Percentiles rank a stretch among this genome's conserved stretches.
These are phyloP conservation scores for Lutjanus campechanus DNA, from an alignment of 2,797 vertebrate genomes.

Conservation along the genomic window DNA sequence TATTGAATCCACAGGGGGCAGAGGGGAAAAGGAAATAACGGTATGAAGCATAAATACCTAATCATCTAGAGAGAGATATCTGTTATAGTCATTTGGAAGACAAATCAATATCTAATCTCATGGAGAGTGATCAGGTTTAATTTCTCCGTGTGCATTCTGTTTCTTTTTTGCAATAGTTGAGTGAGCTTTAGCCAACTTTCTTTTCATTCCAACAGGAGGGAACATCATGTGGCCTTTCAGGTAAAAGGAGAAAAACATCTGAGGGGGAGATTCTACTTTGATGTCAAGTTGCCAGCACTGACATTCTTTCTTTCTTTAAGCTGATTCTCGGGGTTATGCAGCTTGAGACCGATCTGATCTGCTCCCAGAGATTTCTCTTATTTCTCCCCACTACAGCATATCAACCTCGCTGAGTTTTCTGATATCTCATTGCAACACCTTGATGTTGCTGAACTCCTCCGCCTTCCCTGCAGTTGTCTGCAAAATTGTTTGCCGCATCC, in stretches of 20 bases:
- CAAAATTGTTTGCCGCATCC: conserved; percentile 52
- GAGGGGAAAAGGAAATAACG: conserved; percentile 28
- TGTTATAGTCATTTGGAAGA: conserved; percentile 55
- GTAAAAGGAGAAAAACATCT: conserved; percentile 65
- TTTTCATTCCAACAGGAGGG: conserved; percentile 43
- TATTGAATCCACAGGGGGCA: conserved; percentile 5
- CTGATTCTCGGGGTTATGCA: conserved; percentile 71
- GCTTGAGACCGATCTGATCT: conserved; percentile 68
- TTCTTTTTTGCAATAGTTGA: conserved; percentile 36
- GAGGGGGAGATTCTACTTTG: conserved; percentile 67
- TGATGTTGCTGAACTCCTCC: conserved; percentile 65
- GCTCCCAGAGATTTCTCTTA: conserved; percentile 61
- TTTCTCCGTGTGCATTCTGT: conserved; percentile 44
- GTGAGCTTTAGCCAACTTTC: conserved; percentile 28
- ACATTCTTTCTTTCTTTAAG: conserved; percentile 71
- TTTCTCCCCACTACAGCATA: conserved; percentile 45
- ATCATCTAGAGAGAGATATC: conserved; percentile 60
- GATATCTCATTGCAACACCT: conserved; percentile 76
- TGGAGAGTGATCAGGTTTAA: conserved; percentile 67
- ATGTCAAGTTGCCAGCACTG: conserved; percentile 74
- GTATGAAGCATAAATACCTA: conserved; percentile 49
- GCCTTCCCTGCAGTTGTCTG: conserved; percentile 55
- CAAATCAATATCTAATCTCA: conserved; percentile 76
- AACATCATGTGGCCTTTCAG: conserved; percentile 66
- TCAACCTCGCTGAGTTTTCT: conserved; percentile 54